Base-by-base conservation (phyloP, 2,113 vertebrate species). In the Gobio gobio region DNA sequence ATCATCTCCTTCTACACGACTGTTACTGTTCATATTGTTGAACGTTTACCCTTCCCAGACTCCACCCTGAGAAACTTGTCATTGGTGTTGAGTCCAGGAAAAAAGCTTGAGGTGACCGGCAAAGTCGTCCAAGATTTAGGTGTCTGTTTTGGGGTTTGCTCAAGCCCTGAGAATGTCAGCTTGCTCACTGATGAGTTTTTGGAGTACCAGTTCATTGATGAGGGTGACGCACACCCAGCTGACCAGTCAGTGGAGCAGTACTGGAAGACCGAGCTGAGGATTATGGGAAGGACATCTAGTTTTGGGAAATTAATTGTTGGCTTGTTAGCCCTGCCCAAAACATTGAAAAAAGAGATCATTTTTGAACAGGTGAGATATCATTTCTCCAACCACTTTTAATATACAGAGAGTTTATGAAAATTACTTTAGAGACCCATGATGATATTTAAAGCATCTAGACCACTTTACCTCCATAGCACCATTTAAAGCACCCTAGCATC, bases 311-410 rank as follows among this genome's bases (percentile, higher is more conserved):
- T 95, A 14, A 29, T 94, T 18, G 85, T 93, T 36, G 92, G 83
- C 47, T 77, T 95, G 13, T 86, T 95, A 81, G 90, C 91, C 2
- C 85, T 95, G 77, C 94, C 94, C 0, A 82, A 49, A 73, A 88
- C 91, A 5, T 88, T 94, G 3, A 29, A 74, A 83, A 83, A 79
- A 74, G 83, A 87, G 0, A 79, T 49, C 4, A 82, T 94, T 72
- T 93, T 95, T 80, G 70, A 80, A 73, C 58, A 91, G 91, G 94
- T 95, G 63, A 91, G 91, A 54, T 54, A 51, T 54, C 4, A 40
- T 68, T 68, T 68, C 29, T 66, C 29, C 29, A 56, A 22, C 54
- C 6, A 22, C 6, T 36, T 68, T 36, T 36, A 20, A 68, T 36
- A 16, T 36, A 8, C 18, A 22, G 18, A 5, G 13, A 33, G 12